Base-by-base conservation (phyloP, 2,113 vertebrate genomes). In the Rhabdomys dilectus region DNA sequence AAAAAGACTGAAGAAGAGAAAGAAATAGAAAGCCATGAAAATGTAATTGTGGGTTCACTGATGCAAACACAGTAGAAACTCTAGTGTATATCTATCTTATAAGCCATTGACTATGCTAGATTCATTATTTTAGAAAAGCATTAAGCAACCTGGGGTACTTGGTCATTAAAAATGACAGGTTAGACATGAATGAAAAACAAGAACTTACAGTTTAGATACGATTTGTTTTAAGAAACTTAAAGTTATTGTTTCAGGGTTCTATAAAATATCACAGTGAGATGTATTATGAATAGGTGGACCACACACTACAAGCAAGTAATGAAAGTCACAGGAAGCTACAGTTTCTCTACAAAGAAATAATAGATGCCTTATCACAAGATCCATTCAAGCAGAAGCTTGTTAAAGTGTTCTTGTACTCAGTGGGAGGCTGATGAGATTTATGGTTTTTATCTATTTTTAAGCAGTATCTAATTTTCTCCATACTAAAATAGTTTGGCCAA, bases 311-410 rank as follows among this genome's bases (percentile, higher is more conserved):
- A 88, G 22, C 3, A 62, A 58, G 5, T 39, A 77, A 42, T 58
- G 34, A 73, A 96, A 62, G 26, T 72, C 68, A 88, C 4, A 13
- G 26, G 51, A 76, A 96, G 51, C 19, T 56, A 88, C 10, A 88
- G 42, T 66, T 88, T 66, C 73, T 86, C n/a, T 24, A 66, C 86
- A 95, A 64, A 45, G 62, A 88, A 64, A 81, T 76, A 62, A 93
- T 76, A 29, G 75, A 70, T 76, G 29, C 1, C 19, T 96, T 51
- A 77, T 93, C 66, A 77, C 39, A 45, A 91, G 45, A 58, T 34
- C 68, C 73, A 36, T 90, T 97, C 24, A 75, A 82, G 48, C n/a
- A 94, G 93, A 89, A 89, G 34, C 78, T 94, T 90, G 34, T 87
- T 86, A 87, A 45, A 89, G 16, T 62, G 42, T 42, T 94, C 70